Evolutionary conservation across 2,888 invertebrate species (phyloP).

Genomic region (Hipparchia sbordonii): DNA sequence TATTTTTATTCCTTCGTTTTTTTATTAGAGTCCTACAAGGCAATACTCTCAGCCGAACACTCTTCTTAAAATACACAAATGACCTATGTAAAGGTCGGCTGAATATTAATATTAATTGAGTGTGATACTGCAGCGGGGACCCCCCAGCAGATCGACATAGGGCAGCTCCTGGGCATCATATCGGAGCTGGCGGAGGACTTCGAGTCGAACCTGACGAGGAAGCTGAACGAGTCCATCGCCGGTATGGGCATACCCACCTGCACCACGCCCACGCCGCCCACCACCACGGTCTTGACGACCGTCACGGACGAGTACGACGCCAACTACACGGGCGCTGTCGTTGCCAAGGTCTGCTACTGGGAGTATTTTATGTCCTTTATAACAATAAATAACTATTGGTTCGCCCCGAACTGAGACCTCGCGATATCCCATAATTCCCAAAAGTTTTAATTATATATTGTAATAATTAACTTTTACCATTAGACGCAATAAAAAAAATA

Average conservation of each 20-base stretch:
- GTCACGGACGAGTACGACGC: slow-evolving; percentile 41
- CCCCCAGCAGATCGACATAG: slow-evolving; percentile 45
- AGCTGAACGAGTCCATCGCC: slow-evolving; percentile 52
- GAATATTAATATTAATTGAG: background rate
- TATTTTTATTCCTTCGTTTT: too few relatives aligned
- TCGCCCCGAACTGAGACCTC: too few relatives aligned
- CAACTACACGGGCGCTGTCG: slow-evolving; percentile 47
- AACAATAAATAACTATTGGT: too few relatives aligned
- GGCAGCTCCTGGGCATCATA: slow-evolving; percentile 50
- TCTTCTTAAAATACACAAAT: too few relatives aligned
- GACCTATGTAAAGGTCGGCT: background rate
- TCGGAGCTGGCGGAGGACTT: slow-evolving; percentile 55
- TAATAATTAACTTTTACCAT: too few relatives aligned
- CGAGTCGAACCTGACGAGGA: slow-evolving; percentile 52
- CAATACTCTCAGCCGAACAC: too few relatives aligned
- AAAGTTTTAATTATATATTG: too few relatives aligned
- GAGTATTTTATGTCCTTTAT: background rate
- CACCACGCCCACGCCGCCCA: slow-evolving; percentile 39
- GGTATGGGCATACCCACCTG: slow-evolving; percentile 53
- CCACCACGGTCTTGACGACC: slow-evolving; percentile 28
- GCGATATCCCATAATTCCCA: too few relatives aligned
- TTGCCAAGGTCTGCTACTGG: slow-evolving; percentile 51
- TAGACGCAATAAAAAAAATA: too few relatives aligned
- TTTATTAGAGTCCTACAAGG: too few relatives aligned
- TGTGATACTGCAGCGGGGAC: slow-evolving; percentile 4